Conservation (phyloP, 2,797 vertebrate genomes). For the Margarornis squamiger region DNA sequence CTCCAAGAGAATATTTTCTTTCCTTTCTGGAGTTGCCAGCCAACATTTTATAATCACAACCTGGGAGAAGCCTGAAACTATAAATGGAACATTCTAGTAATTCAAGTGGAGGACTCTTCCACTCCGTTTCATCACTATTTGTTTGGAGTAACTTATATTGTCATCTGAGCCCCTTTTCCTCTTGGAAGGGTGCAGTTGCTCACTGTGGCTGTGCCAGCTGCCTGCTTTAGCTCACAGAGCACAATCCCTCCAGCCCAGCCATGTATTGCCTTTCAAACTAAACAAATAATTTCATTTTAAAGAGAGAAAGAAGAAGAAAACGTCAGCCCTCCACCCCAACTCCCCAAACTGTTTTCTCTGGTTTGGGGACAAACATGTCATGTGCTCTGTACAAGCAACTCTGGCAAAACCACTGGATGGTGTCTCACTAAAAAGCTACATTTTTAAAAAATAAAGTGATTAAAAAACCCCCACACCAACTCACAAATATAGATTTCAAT, state of each 20-base stretch:
- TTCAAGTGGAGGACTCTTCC: constrained; percentile 16
- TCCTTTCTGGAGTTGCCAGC: constrained; percentile 28
- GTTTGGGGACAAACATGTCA: neutral
- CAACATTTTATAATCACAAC: constrained; percentile 1
- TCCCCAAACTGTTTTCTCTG: neutral
- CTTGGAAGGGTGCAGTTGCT: constrained; percentile 48
- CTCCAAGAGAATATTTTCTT: constrained; percentile 38
- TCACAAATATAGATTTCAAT: neutral
- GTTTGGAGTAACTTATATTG: constrained; percentile 44
- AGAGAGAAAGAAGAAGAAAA: constrained; percentile 4
- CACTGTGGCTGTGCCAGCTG: constrained; percentile 46
- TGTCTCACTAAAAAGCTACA: neutral
- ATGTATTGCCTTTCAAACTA: constrained; percentile 53
- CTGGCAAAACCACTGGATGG: neutral
- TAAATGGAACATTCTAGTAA: constrained; percentile 34
- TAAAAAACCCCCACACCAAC: no score
- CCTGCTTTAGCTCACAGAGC: constrained; percentile 25
- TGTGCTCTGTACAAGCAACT: accelerated
- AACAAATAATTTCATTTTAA: constrained; percentile 57
- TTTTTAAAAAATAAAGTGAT: neutral
- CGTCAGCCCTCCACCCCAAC: neutral
- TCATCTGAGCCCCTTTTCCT: constrained; percentile 53
- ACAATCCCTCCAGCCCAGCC: neutral
- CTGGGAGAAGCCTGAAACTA: neutral
- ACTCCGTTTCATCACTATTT: constrained; percentile 36